Percentiles rank a stretch among this genome's conserved stretches.
These are phyloP conservation scores for Alaudala cheleensis DNA, from an alignment of 2,113 vertebrate genomes.

Conservation along the genomic window DNA sequence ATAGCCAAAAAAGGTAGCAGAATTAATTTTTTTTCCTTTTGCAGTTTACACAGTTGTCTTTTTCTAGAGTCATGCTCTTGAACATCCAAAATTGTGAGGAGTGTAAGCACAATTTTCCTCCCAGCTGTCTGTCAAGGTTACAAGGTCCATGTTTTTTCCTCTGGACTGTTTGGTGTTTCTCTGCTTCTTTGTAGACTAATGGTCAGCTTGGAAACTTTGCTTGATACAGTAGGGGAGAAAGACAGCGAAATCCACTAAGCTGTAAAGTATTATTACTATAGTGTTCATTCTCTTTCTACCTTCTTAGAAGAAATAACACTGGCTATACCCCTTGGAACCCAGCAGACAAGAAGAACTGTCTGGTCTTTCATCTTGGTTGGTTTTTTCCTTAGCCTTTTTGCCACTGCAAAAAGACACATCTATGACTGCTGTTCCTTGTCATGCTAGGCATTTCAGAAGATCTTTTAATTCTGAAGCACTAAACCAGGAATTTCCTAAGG, in stretches of 20 bases:
- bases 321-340: rapidly evolving
- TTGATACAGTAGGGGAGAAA: neutral
- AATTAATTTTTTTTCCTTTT: neutral
- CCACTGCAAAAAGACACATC: neutral
- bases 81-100: neutral
- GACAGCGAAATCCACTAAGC: neutral
- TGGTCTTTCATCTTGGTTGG: neutral
- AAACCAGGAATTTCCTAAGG: neutral
- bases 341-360: neutral
- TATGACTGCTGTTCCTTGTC: neutral
- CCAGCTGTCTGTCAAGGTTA: neutral
- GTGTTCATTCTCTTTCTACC: neutral
- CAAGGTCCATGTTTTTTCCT: neutral
- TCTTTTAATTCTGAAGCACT: neutral
- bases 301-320: neutral
- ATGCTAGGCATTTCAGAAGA: neutral
- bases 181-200: neutral
- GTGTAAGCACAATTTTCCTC: neutral
- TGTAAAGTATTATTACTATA: neutral
- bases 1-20: neutral
- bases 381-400: neutral
- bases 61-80: neutral
- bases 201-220: neutral
- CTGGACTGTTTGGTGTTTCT: neutral
- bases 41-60: neutral